These are phyloP conservation scores for Synergus japonicus DNA, from an alignment of 2,888 invertebrate genomes.

Conservation along the genomic window DNA sequence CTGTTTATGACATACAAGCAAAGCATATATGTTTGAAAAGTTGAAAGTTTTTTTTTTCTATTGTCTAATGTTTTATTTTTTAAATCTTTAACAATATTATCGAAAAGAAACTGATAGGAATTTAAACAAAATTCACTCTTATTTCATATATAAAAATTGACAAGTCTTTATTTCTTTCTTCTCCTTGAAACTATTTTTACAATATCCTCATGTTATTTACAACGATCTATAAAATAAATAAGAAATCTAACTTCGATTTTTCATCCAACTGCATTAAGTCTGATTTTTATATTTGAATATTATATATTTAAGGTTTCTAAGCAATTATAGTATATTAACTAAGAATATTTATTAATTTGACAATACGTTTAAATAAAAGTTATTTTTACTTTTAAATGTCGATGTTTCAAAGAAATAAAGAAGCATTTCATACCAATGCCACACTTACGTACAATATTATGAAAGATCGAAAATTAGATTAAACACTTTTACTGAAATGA, in stretches of 20 bases:
- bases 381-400: background rate
- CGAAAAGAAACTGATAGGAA: background rate
- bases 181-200: conserved; percentile 1
- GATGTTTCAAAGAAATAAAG: background rate
- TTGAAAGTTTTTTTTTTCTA: background rate
- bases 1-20: background rate
- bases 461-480: conserved; percentile 26
- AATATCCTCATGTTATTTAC: background rate
- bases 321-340: background rate
- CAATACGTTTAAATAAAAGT: too few species aligned
- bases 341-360: too few species aligned
- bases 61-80: conserved; percentile 1
- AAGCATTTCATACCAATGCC: background rate
- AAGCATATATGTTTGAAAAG: background rate
- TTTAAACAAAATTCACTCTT: background rate
- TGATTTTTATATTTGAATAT: background rate
- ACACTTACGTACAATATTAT: conserved; percentile 34
- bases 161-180: conserved; percentile 15
- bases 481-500: background rate
- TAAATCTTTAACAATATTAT: too few species aligned
- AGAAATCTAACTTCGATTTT: background rate
- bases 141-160: conserved; percentile 1
- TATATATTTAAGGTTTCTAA: background rate
- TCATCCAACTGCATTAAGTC: background rate
- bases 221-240: background rate